Base-by-base conservation (phyloP, 1,140 invertebrate genomes). In the Saccostrea cuccullata region DNA sequence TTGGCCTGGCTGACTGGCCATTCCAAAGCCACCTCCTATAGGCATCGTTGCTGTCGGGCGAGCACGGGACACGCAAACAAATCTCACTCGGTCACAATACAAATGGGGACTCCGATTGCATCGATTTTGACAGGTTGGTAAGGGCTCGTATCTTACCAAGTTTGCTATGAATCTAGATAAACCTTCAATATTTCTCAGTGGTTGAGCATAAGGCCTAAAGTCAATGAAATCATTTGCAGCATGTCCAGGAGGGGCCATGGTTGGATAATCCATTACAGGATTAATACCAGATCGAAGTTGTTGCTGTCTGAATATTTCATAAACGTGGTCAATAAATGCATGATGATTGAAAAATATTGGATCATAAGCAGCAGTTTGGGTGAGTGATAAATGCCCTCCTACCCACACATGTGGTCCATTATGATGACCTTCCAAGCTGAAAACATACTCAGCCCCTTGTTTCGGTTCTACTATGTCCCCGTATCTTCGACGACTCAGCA, bases 291-390 rank as follows among this genome's bases (percentile, higher is more conserved):
- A 64, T 26, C 30, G 84, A 60, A 64, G 11, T 30, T 85, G 84
- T 64, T 85, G 20, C n/a, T 23, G 56, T 26, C 95, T 87, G 86
- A 95, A 95, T 64, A 92, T 90, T 86, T 95, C 93, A 93, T 94
- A 95, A 73, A 95, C 82, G 73, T 91, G 92, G 83, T 95, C 94
- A 36, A 95, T 90, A 91, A 95, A 95, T 9, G 93, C 89, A 90
- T 95, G 94, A 86, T 94, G 94, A 15, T 86, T 30, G 73, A 87
- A 92, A 73, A 92, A 92, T 11, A 90, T 77, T 12, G 91, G 91
- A 60, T 92, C 91, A 56, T 90, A 86, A 20, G 90, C 87, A 67
- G 88, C 89, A 0, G 84, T 89, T n/a, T 89, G 87, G 2, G 90
- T 56, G 17, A 88, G 87, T 17, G 86, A 87, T 86, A 92, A 89